phyloP scores from a whole-genome alignment of 2,113 vertebrate genomes.

The Herpailurus yagouaroundi region DNA sequence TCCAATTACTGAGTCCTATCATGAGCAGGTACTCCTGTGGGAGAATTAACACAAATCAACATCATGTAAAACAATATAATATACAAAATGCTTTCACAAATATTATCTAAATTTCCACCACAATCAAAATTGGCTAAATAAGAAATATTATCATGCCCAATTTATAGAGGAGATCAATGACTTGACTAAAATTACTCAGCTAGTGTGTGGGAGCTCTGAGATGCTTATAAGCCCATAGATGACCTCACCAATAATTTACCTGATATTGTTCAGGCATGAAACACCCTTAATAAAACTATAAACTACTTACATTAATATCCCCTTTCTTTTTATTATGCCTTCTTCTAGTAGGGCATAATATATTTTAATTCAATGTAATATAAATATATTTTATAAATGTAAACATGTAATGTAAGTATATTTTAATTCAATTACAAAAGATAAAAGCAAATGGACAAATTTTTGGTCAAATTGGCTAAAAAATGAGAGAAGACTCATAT shows the following conservation, averaged over 20 bases:
- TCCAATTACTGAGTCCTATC: slow-evolving; percentile 97
- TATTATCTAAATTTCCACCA: neutral
- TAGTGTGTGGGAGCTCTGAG: neutral
- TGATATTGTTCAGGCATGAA: neutral
- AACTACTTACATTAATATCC: neutral
- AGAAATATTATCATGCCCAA: neutral
- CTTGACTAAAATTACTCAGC: neutral
- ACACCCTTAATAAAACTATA: neutral
- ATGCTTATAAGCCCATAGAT: neutral
- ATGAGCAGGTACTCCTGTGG: slow-evolving; percentile 97
- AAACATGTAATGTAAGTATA: neutral
- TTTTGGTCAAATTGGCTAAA: too few species aligned
- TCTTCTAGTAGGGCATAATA: neutral
- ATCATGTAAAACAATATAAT: neutral
- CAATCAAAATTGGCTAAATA: neutral
- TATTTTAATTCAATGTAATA: neutral
- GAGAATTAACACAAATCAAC: slow-evolving; percentile 30
- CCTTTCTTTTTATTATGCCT: neutral
- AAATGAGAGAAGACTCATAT: too few species aligned
- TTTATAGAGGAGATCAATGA: neutral
- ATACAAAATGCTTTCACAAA: neutral
- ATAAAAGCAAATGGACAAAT: neutral
- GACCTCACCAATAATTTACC: neutral
- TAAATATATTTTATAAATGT: too few species aligned
- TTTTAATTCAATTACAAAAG: neutral